Percentiles rank a stretch among this genome's conserved stretches.
These are phyloP conservation scores for Lophotis ruficrista DNA, from an alignment of 2,113 vertebrate genomes.

Conservation along the genomic window DNA sequence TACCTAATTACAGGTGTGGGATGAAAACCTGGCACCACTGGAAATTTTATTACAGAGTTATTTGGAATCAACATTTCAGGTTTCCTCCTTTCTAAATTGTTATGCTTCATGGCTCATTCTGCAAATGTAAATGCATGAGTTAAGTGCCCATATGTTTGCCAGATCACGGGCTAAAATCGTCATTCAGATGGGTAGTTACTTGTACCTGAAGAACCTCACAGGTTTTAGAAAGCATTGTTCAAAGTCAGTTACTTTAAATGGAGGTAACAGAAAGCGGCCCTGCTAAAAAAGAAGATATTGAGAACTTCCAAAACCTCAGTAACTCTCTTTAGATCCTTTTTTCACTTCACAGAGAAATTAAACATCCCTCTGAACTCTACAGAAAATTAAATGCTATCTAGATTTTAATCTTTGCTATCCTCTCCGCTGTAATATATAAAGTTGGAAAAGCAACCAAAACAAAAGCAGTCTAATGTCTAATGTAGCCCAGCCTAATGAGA, in stretches of 20 bases:
- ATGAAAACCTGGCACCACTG: background rate
- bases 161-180: background rate
- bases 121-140: slow-evolving; percentile 25
- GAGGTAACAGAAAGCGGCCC: background rate
- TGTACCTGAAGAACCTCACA: background rate
- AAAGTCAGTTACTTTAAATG: background rate
- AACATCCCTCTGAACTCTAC: background rate
- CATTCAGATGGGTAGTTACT: background rate
- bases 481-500: background rate
- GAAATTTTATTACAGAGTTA: slow-evolving; percentile 16
- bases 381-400: background rate
- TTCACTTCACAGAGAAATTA: background rate
- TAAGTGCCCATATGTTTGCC: slow-evolving; percentile 8
- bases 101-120: slow-evolving; percentile 13
- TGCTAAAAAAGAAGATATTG: background rate
- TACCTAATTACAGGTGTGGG: background rate
- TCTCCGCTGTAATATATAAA: background rate
- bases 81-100: slow-evolving; percentile 12
- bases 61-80: slow-evolving; percentile 27
- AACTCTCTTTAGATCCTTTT: background rate
- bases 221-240: background rate
- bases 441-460: background rate
- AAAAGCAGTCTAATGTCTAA: background rate
- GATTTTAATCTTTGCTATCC: background rate
- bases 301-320: background rate